phyloP scores from a whole-genome alignment of 2,797 vertebrate genomes.

The Ctenochaetus hawaiiensis region DNA sequence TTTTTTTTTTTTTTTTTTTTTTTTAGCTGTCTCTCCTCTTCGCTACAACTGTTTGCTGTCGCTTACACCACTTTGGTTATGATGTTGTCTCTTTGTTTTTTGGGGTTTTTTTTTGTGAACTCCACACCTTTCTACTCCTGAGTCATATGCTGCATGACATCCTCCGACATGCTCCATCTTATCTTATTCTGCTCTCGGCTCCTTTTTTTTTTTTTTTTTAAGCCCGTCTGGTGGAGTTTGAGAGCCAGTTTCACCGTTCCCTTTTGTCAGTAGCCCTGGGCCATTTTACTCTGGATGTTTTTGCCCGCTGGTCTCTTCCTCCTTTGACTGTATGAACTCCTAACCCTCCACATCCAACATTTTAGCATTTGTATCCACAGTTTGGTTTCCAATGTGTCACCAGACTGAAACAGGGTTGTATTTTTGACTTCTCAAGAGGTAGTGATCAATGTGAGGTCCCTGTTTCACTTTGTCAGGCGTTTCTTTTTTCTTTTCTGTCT shows the following conservation, averaged over 20 bases:
- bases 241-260: slow-evolving; percentile 24
- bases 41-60: slow-evolving; percentile 26
- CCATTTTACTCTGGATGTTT: slow-evolving; percentile 45
- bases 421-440: slow-evolving; percentile 24
- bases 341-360: slow-evolving; percentile 28
- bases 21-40: slow-evolving; percentile 16
- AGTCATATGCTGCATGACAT: slow-evolving; percentile 35
- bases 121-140: slow-evolving; percentile 28
- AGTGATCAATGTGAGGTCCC: slow-evolving; percentile 14
- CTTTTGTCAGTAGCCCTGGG: slow-evolving; percentile 59
- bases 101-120: slow-evolving; percentile 9
- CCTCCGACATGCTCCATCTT: slow-evolving; percentile 24
- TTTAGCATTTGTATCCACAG: neutral
- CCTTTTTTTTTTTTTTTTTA: slow-evolving; percentile 25
- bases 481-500: neutral
- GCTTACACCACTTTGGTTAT: slow-evolving; percentile 34
- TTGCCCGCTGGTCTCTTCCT: slow-evolving; percentile 49
- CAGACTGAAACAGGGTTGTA: neutral
- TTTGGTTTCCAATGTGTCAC: slow-evolving; percentile 11
- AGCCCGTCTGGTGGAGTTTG: slow-evolving; percentile 34
- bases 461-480: slow-evolving; percentile 12
- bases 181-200: slow-evolving; percentile 16
- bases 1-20: neutral
- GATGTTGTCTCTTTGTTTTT: slow-evolving; percentile 33
- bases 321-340: slow-evolving; percentile 45